Percentiles rank a stretch among this genome's conserved stretches.
Evolutionary conservation across 2,797 vertebrate species (phyloP).

Genomic region (Bucorvus abyssinicus): DNA sequence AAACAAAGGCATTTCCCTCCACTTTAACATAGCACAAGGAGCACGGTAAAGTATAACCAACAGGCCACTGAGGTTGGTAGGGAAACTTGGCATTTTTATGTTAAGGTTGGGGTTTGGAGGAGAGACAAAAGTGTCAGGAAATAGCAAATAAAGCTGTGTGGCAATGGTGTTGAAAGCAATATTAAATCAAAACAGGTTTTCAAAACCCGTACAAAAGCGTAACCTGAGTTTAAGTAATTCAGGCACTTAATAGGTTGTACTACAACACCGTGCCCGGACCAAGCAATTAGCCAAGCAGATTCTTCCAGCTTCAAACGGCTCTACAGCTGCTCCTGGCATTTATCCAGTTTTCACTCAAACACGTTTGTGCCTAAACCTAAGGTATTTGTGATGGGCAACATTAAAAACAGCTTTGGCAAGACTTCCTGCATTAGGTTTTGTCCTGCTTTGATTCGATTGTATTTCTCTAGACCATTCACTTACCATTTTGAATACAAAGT

Average conservation of each 20-base stretch:
- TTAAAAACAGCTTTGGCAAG: conserved; percentile 64
- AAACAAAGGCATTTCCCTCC: neutral
- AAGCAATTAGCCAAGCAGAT: conserved; percentile 55
- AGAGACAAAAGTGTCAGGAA: conserved; percentile 5
- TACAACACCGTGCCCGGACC: conserved; percentile 50
- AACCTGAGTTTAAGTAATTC: conserved; percentile 62
- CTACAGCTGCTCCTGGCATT: conserved; percentile 58
- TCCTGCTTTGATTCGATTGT: conserved; percentile 69
- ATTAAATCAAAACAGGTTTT: conserved; percentile 41
- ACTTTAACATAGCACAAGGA: neutral
- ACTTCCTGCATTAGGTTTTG: conserved; percentile 66
- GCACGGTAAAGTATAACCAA: neutral
- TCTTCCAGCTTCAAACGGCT: conserved; percentile 53
- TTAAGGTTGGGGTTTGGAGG: neutral
- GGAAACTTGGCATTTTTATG: neutral
- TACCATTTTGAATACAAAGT: conserved; percentile 64
- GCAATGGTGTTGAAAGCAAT: conserved; percentile 2
- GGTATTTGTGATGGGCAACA: conserved; percentile 67
- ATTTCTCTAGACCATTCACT: conserved; percentile 66
- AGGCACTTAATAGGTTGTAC: conserved; percentile 65
- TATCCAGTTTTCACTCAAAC: conserved; percentile 55
- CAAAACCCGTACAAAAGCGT: conserved; percentile 29
- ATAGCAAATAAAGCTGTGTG: neutral
- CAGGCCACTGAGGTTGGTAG: neutral
- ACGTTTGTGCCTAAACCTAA: conserved; percentile 19